phyloP scores from a whole-genome alignment of 2,113 vertebrate genomes.

The Chionomys nivalis region DNA sequence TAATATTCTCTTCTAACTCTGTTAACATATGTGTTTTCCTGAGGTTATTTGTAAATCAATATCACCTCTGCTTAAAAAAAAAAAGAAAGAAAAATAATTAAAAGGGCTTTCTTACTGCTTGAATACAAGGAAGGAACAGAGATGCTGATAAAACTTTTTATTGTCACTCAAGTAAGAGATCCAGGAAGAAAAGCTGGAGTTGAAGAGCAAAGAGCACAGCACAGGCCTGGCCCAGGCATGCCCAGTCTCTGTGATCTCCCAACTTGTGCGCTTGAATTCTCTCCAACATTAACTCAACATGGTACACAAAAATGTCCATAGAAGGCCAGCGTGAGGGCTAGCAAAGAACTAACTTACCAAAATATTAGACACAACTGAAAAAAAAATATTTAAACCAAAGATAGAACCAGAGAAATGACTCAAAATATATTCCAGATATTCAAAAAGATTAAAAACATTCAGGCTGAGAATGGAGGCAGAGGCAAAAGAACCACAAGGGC shows the following conservation, averaged over 20 bases:
- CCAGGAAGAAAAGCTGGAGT: neutral
- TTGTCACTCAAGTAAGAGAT: neutral
- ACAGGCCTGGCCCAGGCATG: neutral
- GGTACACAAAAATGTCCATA: neutral
- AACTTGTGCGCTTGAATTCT: neutral
- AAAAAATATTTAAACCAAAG: slow-evolving; percentile 35
- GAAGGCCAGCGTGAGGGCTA: neutral
- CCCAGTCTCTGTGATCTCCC: neutral
- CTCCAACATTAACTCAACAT: neutral
- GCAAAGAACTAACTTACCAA: neutral
- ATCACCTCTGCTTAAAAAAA: neutral
- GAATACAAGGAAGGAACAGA: slow-evolving; percentile 34
- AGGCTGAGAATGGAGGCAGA: neutral
- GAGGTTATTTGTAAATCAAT: slow-evolving; percentile 8
- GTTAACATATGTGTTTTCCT: slow-evolving; percentile 26
- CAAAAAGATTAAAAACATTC: slow-evolving; percentile 12
- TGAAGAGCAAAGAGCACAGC: neutral
- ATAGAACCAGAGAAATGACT: neutral
- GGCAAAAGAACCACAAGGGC: neutral
- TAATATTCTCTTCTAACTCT: neutral
- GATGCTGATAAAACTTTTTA: slow-evolving; percentile 15
- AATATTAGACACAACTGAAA: neutral
- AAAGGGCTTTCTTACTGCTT: slow-evolving; percentile 29
- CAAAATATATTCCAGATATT: neutral
- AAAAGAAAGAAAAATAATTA: slow-evolving; percentile 28